phyloP scores from a whole-genome alignment of 2,888 invertebrate species.

The Orthosia gothica region DNA sequence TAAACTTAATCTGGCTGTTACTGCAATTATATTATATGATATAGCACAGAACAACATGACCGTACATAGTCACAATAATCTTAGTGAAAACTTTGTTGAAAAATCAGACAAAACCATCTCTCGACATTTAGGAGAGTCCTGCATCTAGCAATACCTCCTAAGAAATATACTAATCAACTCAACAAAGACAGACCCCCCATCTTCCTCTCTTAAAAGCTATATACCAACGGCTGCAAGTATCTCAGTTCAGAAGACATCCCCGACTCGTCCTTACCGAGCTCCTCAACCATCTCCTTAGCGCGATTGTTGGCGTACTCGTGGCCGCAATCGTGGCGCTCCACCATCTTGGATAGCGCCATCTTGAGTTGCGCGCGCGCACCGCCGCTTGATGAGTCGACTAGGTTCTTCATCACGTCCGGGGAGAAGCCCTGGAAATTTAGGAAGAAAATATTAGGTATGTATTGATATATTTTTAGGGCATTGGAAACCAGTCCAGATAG shows the following conservation, averaged over 20 bases:
- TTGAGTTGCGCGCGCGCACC: constrained; percentile 92
- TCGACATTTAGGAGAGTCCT: too few species aligned
- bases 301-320: constrained; percentile 92
- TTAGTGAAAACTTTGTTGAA: too few species aligned
- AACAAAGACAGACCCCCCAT: constrained; percentile 32
- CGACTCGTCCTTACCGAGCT: constrained; percentile 91
- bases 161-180: neutral
- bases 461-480: too few species aligned
- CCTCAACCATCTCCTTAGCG: constrained; percentile 89
- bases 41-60: too few species aligned
- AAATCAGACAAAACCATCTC: too few species aligned
- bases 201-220: constrained; percentile 73
- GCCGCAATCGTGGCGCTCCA: constrained; percentile 91
- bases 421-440: constrained; percentile 90
- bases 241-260: constrained; percentile 91
- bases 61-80: too few species aligned
- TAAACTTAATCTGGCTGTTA: too few species aligned
- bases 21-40: too few species aligned
- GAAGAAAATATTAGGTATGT: too few species aligned
- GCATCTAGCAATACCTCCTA: neutral
- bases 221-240: constrained; percentile 91
- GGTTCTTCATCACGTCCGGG: constrained; percentile 89
- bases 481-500: too few species aligned
- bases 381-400: constrained; percentile 90
- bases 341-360: constrained; percentile 90